These are phyloP conservation scores for Muraenolepis orangiensis DNA, from an alignment of 2,797 vertebrate genomes.

Conservation along the genomic window DNA sequence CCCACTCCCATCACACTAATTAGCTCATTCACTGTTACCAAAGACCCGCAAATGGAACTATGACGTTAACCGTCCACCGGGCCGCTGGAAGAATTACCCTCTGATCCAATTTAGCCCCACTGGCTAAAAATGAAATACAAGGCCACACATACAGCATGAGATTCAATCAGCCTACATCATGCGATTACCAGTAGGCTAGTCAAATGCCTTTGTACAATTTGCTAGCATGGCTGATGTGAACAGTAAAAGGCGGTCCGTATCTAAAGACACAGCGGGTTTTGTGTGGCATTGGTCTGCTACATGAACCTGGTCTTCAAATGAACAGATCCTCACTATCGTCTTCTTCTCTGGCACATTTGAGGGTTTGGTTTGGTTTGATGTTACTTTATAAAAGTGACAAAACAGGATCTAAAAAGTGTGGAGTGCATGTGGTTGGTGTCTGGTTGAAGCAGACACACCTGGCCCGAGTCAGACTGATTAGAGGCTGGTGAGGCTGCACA, in stretches of 20 bases:
- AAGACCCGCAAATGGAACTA: conserved; percentile 1
- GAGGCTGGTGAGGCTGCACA: no score
- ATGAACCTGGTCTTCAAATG: background rate
- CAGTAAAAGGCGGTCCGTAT: no score
- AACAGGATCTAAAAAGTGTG: background rate
- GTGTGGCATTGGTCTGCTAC: background rate
- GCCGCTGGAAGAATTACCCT: conserved; percentile 18
- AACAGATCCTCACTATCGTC: background rate
- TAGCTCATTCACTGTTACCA: background rate
- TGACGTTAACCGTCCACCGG: background rate
- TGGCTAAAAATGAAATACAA: conserved; percentile 28
- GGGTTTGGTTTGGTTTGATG: background rate
- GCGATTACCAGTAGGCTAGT: conserved; percentile 22
- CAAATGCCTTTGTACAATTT: conserved; percentile 19
- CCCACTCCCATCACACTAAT: background rate
- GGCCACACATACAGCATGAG: conserved; percentile 13
- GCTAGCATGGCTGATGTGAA: background rate
- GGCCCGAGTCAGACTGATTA: no score
- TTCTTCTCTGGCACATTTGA: background rate
- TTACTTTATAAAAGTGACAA: background rate
- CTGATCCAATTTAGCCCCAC: conserved; percentile 23
- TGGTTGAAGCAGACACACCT: no score
- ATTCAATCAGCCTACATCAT: conserved; percentile 24
- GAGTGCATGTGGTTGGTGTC: no score
- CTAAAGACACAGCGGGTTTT: background rate